Percentiles rank a stretch among this genome's conserved stretches.
Conservation (phyloP, 2,888 invertebrate species). For the Cremastinae sp. region DNA sequence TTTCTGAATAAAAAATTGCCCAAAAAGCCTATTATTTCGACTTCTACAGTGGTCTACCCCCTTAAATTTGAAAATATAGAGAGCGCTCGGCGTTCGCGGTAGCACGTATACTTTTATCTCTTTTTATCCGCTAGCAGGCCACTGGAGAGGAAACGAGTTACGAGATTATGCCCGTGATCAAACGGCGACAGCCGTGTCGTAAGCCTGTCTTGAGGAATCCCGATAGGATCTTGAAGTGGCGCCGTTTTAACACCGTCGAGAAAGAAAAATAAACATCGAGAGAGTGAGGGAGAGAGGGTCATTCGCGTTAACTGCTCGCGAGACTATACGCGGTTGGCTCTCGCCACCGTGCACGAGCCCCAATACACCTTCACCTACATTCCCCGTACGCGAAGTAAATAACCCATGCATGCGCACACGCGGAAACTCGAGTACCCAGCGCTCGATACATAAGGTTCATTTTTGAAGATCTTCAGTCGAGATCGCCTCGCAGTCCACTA, state of each 20-base stretch:
- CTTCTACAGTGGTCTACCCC: too few species aligned
- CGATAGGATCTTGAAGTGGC: slow-evolving; percentile 65
- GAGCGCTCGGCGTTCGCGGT: too few species aligned
- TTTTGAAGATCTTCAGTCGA: slow-evolving; percentile 52
- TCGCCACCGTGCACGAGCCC: slow-evolving; percentile 34
- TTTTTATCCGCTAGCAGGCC: background rate
- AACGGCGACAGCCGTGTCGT: slow-evolving; percentile 65
- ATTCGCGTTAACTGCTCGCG: slow-evolving; percentile 55
- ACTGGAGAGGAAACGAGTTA: slow-evolving; percentile 50
- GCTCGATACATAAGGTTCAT: slow-evolving; percentile 42
- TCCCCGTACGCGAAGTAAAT: background rate
- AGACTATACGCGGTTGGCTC: slow-evolving; percentile 52
- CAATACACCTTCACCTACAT: slow-evolving; percentile 27
- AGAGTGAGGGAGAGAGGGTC: slow-evolving; percentile 24
- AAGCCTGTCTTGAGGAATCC: slow-evolving; percentile 61
- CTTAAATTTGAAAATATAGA: too few species aligned
- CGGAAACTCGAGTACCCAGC: slow-evolving; percentile 3
- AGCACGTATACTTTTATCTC: slow-evolving; percentile 19
- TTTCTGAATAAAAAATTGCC: too few species aligned
- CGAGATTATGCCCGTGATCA: slow-evolving; percentile 60
- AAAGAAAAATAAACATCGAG: slow-evolving; percentile 9
- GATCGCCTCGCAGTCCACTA: slow-evolving; percentile 38
- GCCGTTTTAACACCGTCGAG: slow-evolving; percentile 63
- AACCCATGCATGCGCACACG: slow-evolving; percentile 2
- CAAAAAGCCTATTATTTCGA: too few species aligned